These are phyloP conservation scores for Hoplodrina ambigua DNA, from an alignment of 2,888 invertebrate species.

Conservation along the genomic window DNA sequence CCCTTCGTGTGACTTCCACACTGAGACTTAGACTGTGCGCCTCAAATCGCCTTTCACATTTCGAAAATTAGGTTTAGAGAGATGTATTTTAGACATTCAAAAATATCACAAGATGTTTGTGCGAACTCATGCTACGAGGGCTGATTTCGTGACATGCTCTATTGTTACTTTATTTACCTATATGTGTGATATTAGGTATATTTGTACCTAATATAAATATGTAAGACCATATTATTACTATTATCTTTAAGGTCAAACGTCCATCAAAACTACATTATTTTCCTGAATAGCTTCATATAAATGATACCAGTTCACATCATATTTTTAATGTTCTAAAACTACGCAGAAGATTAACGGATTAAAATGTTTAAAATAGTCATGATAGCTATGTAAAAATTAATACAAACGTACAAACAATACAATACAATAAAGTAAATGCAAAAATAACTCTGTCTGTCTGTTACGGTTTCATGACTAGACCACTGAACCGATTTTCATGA, in stretches of 20 bases:
- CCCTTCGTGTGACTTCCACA: conserved; percentile 75
- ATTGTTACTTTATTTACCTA: conserved; percentile 3
- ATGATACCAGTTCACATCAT: conserved; percentile 18
- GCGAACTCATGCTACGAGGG: conserved; percentile 15
- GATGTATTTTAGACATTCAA: conserved; percentile 1
- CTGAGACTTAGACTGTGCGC: conserved; percentile 56
- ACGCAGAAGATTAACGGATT: conserved; percentile 11
- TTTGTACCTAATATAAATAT: background rate
- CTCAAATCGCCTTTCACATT: conserved; percentile 54
- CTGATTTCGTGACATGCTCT: conserved; percentile 20
- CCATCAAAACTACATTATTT: conserved; percentile 20
- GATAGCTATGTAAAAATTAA: background rate
- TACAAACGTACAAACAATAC: too few species aligned
- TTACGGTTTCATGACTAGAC: too few species aligned
- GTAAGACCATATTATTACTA: background rate
- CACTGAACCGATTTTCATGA: too few species aligned
- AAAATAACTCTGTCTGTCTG: too few species aligned
- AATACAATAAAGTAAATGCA: too few species aligned
- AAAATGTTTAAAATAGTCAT: conserved; percentile 4
- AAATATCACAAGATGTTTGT: background rate
- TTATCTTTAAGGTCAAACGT: conserved; percentile 38
- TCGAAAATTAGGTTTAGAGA: conserved; percentile 16
- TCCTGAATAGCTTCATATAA: conserved; percentile 16
- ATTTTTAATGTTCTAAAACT: conserved; percentile 17
- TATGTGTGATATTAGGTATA: background rate